phyloP scores from a whole-genome alignment of 2,888 invertebrate genomes.

The Cataglyphis rosenhaueri region DNA sequence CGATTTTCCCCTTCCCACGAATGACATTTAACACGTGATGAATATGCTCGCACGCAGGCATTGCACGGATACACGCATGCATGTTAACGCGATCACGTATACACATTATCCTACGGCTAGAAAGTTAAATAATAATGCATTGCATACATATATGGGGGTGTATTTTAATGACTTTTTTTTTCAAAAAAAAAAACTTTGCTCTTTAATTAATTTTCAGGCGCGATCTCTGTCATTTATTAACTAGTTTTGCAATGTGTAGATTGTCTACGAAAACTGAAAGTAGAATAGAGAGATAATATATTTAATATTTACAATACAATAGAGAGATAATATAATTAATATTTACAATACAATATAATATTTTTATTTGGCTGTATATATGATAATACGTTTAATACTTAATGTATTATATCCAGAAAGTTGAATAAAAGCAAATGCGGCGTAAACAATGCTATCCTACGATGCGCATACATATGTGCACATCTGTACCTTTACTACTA shows the following conservation, averaged over 20 bases:
- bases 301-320: no score
- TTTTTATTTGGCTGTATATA: neutral
- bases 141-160: neutral
- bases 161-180: conserved; percentile 6
- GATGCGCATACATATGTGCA: neutral
- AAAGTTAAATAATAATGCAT: conserved; percentile 32
- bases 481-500: neutral
- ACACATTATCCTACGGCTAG: conserved; percentile 33
- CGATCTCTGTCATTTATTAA: conserved; percentile 25
- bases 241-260: conserved; percentile 4
- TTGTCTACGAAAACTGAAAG: neutral
- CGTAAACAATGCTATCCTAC: neutral
- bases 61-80: conserved; percentile 40
- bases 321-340: neutral
- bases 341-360: neutral
- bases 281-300: neutral
- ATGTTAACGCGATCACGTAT: conserved; percentile 39
- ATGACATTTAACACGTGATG: conserved; percentile 56
- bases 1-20: conserved; percentile 36
- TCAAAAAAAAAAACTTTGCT: neutral
- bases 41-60: conserved; percentile 54
- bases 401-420: neutral
- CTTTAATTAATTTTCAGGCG: neutral
- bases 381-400: neutral
- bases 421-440: conserved; percentile 15